Evolutionary conservation across 1,140 invertebrate genomes (phyloP).

Genomic region (Cydia splendana): DNA sequence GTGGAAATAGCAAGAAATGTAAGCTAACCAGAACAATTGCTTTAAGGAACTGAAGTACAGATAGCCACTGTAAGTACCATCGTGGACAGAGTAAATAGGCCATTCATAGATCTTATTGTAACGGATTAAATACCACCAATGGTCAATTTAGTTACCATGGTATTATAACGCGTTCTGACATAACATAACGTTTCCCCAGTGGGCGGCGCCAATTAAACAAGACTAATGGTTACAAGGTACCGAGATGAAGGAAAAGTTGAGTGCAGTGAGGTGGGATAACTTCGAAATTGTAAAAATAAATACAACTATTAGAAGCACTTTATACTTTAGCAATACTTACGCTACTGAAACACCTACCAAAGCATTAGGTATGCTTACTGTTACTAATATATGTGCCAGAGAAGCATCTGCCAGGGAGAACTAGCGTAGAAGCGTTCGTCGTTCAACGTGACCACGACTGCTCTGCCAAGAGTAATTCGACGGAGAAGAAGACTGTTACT

Average conservation of each 20-base stretch:
- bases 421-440: too few species aligned
- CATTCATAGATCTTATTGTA: not conserved
- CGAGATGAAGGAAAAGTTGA: constrained; percentile 27
- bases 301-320: too few species aligned
- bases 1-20: constrained; percentile 32
- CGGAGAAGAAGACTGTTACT: too few species aligned
- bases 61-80: not conserved
- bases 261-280: too few species aligned
- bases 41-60: not conserved
- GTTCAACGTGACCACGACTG: too few species aligned
- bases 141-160: not conserved
- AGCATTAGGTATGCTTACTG: too few species aligned
- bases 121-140: not conserved
- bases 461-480: too few species aligned
- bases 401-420: too few species aligned
- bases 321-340: too few species aligned
- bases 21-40: constrained; percentile 12
- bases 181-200: constrained; percentile 22
- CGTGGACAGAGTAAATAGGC: not conserved
- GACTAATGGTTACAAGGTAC: constrained; percentile 21
- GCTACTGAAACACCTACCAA: too few species aligned
- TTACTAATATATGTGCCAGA: too few species aligned
- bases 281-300: too few species aligned
- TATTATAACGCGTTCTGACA: constrained; percentile 19
- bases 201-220: constrained; percentile 15